Evolutionary conservation across 2,797 vertebrate species (phyloP).

Genomic region (Esox masquinongy): DNA sequence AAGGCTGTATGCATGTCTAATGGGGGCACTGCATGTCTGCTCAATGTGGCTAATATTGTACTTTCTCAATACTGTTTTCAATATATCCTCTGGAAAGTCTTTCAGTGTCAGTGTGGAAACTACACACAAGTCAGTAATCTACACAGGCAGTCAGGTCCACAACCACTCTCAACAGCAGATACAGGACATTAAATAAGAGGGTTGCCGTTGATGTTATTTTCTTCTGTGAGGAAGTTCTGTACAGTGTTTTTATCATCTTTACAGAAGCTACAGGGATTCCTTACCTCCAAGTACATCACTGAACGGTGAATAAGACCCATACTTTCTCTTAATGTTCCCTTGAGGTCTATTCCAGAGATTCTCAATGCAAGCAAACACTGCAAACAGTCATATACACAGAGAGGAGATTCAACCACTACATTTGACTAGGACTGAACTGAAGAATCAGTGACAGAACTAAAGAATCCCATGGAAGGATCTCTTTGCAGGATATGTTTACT

Average conservation of each 20-base stretch:
- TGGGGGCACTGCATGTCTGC: conserved; percentile 65
- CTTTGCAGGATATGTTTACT: conserved; percentile 45
- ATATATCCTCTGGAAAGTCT: conserved; percentile 39
- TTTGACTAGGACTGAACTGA: conserved; percentile 34
- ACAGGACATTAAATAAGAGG: conserved; percentile 28
- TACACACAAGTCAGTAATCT: conserved; percentile 41
- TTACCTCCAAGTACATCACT: conserved; percentile 44
- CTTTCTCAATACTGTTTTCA: conserved; percentile 56
- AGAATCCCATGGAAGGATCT: conserved; percentile 43
- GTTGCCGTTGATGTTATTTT: conserved; percentile 40
- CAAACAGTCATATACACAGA: conserved; percentile 42
- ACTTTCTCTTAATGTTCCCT: conserved; percentile 46
- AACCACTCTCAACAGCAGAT: conserved; percentile 50
- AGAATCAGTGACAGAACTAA: conserved; percentile 42
- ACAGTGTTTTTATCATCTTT: conserved; percentile 65
- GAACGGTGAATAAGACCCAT: conserved; percentile 52
- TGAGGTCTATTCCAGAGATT: conserved; percentile 33
- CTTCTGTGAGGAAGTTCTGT: conserved; percentile 62
- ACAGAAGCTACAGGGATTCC: conserved; percentile 54
- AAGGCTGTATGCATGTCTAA: conserved; percentile 72
- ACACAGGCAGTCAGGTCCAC: conserved; percentile 24
- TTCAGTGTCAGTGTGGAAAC: conserved; percentile 47
- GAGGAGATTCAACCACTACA: conserved; percentile 36
- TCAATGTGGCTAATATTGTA: conserved; percentile 56
- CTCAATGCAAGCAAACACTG: conserved; percentile 51